Evolutionary conservation across 2,888 invertebrate species (phyloP).

Genomic region (Nephrotoma flavescens): DNA sequence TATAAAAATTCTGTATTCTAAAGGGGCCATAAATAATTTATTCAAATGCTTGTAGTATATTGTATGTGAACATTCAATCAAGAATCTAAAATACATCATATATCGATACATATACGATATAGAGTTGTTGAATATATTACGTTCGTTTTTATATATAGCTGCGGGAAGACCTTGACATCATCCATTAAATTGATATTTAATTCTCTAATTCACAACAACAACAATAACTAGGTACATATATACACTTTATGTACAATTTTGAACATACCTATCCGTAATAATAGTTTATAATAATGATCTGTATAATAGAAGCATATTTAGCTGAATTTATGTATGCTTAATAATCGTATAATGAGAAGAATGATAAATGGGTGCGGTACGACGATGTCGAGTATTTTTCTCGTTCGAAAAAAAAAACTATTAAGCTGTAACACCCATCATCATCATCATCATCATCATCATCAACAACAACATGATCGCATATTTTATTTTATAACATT

Average conservation of each 20-base stretch:
- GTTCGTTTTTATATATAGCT: background rate
- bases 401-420: background rate
- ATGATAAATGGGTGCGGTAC: background rate
- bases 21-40: background rate
- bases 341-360: background rate
- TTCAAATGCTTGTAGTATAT: background rate
- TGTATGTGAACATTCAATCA: background rate
- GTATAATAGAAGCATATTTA: background rate
- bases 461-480: no score
- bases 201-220: background rate
- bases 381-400: background rate
- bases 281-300: background rate
- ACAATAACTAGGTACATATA: no score
- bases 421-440: background rate
- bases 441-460: background rate
- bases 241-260: background rate
- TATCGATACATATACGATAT: background rate
- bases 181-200: background rate
- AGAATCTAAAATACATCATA: background rate
- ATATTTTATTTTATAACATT: no score
- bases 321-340: background rate
- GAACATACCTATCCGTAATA: background rate
- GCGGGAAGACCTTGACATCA: background rate
- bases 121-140: background rate
- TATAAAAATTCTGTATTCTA: background rate